Conservation (phyloP, 2,888 invertebrate species). For the Margaritifera margaritifera region DNA sequence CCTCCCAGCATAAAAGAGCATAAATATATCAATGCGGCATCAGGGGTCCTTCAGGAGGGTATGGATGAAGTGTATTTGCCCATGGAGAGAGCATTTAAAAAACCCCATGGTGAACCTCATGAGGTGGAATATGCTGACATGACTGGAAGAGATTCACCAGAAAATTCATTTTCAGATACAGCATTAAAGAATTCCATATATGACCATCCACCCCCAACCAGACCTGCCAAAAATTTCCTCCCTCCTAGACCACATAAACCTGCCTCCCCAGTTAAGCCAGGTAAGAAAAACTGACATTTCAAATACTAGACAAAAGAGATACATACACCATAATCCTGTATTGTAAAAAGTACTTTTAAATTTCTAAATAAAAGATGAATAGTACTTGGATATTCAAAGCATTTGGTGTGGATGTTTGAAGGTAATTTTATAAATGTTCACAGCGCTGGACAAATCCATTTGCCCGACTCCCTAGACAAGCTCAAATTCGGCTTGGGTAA, state of each 20-base stretch:
- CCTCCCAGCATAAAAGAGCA: conserved; percentile 37
- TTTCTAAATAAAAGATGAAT: too few relatives aligned
- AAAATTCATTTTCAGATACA: conserved; percentile 26
- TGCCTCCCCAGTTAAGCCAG: conserved; percentile 15
- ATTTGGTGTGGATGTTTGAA: too few relatives aligned
- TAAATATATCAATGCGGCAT: conserved; percentile 53
- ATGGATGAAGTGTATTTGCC: conserved; percentile 45
- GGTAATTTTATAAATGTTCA: too few relatives aligned
- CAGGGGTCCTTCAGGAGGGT: conserved; percentile 26
- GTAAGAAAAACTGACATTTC: neutral
- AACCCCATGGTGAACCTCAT: conserved; percentile 36
- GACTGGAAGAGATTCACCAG: conserved; percentile 34
- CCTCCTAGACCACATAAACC: conserved; percentile 34
- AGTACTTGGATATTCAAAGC: too few relatives aligned
- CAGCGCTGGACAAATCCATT: too few relatives aligned
- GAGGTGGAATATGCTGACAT: conserved; percentile 47
- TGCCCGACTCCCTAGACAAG: too few relatives aligned
- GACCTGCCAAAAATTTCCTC: conserved; percentile 30
- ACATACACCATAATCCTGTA: neutral
- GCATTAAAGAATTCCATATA: conserved; percentile 25
- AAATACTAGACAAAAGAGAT: neutral
- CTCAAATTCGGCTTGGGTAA: too few relatives aligned
- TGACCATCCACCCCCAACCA: conserved; percentile 41
- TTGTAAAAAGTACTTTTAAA: too few relatives aligned
- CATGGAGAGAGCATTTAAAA: conserved; percentile 29